Percentiles rank a stretch among this genome's conserved stretches.
Conservation (phyloP, 2,113 vertebrate genomes). For the Agelaius tricolor region DNA sequence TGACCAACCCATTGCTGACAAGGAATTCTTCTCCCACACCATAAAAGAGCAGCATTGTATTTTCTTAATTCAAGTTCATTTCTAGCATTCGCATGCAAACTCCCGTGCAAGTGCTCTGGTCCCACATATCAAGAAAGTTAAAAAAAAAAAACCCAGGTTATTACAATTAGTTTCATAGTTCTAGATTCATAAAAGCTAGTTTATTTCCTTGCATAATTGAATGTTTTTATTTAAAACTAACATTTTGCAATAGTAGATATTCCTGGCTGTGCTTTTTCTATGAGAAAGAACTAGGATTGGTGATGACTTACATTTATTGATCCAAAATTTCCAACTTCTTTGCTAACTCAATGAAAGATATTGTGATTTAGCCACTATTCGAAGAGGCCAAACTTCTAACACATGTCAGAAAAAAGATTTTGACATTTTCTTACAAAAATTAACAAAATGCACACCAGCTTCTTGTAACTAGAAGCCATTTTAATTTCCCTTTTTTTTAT, state of each 20-base stretch:
- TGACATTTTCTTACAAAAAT: background rate
- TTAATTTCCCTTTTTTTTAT: background rate
- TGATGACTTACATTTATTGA: background rate
- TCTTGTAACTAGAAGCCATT: background rate
- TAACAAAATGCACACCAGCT: background rate
- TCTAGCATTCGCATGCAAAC: constrained; percentile 36
- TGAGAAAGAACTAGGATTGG: background rate
- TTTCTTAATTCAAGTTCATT: constrained; percentile 57
- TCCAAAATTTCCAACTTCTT: background rate
- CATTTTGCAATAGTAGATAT: background rate
- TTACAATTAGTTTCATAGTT: constrained; percentile 48
- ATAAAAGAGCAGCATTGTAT: background rate
- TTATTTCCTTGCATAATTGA: constrained; percentile 24
- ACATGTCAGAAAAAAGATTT: background rate
- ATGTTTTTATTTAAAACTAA: background rate
- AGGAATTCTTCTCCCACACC: background rate
- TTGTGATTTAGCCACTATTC: background rate
- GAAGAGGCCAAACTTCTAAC: background rate
- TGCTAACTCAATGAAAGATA: background rate
- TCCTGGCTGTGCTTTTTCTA: background rate
- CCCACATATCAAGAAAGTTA: background rate
- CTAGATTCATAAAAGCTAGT: constrained; percentile 24
- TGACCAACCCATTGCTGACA: background rate
- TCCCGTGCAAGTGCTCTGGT: background rate
- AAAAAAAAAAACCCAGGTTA: background rate